Base-by-base conservation (phyloP, 53 echinoderm and acorn worm species). In the Crossaster papposus region DNA sequence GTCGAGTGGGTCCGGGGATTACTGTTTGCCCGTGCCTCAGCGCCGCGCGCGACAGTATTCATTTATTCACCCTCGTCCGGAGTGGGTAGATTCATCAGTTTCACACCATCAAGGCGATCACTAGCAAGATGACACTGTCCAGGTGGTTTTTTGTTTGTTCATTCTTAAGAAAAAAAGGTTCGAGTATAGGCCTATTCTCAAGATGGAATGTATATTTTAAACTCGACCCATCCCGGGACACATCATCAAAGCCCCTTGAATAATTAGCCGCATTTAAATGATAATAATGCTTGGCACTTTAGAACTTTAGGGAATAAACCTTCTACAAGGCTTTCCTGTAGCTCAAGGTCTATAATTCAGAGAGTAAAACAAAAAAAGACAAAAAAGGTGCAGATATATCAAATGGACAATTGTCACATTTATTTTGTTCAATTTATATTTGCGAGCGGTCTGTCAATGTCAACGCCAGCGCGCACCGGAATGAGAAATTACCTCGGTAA, bases 401-500 rank as follows among this genome's bases (percentile, higher is more conserved):
- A 74, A 74, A 36, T 74, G 75, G 15, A 9, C 31, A 15, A 26
- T 15, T 83, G 70, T 83, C 83, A 70, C 17, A 26, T 65, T 28
- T 83, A 70, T 65, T n/a, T 50, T 38, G 38, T 70, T 30, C 18
- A 65, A 70, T 70, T 83, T 83, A 15, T 83, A 83, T 15, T 28
- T 29, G 20, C 17, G 79, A 17, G 24, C 29, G 15, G 32, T 83
- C n/a, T 82, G 17, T 83, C 44, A 70, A 52, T 50, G 83, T 83
- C 83, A 38, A n/a, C 63, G n/a, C 28, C 5, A 65, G 50, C 65
- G 28, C 38, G 68, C 29, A 18, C 36, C 17, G 68, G 13, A 11
- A 29, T 37, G 83, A 83, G n/a, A 83, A 83, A 83, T 70, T 64
- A 29, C 13, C 70, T 24, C 68, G n/a, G 36, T 70, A 83, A 83